A percentile compares a stretch with the other conserved stretches of the same genome.
phyloP scores from a whole-genome alignment of 2,888 invertebrate species.

The Bembecia ichneumoniformis region DNA sequence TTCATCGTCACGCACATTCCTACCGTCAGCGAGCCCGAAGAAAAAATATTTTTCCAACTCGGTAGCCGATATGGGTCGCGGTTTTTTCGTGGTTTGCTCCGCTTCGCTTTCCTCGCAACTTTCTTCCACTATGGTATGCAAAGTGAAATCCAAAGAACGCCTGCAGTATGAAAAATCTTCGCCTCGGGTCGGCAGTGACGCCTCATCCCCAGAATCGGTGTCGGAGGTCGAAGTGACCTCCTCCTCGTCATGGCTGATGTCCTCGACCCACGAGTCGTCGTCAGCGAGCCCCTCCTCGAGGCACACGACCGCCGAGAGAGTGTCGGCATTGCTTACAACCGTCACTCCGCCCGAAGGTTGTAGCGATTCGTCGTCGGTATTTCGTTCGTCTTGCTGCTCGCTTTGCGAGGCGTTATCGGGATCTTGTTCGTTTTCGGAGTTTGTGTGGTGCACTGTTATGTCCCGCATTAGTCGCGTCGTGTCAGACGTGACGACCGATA shows the following conservation, averaged over 20 bases:
- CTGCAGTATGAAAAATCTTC: slow-evolving; percentile 87
- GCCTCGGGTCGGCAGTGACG: slow-evolving; percentile 79
- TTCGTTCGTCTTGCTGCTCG: slow-evolving; percentile 46
- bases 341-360: slow-evolving; percentile 75
- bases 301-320: slow-evolving; percentile 79
- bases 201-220: slow-evolving; percentile 79
- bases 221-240: slow-evolving; percentile 79
- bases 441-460: slow-evolving; percentile 77
- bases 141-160: slow-evolving; percentile 87
- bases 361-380: slow-evolving; percentile 55
- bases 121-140: slow-evolving; percentile 94
- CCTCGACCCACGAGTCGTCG: slow-evolving; percentile 94
- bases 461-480: slow-evolving; percentile 80
- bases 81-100: slow-evolving; percentile 75
- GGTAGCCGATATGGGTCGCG: slow-evolving; percentile 81
- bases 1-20: slow-evolving; percentile 68
- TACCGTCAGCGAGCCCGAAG: slow-evolving; percentile 85
- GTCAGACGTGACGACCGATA: slow-evolving; percentile 83
- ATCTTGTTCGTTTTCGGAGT: slow-evolving; percentile 69
- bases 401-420: slow-evolving; percentile 34
- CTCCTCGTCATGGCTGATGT: slow-evolving; percentile 85
- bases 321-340: slow-evolving; percentile 79
- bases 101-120: slow-evolving; percentile 94
- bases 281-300: slow-evolving; percentile 90
- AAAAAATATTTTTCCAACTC: slow-evolving; percentile 93